Conservation (phyloP, 2,797 vertebrate species). For the Rhabdomys pumilio region DNA sequence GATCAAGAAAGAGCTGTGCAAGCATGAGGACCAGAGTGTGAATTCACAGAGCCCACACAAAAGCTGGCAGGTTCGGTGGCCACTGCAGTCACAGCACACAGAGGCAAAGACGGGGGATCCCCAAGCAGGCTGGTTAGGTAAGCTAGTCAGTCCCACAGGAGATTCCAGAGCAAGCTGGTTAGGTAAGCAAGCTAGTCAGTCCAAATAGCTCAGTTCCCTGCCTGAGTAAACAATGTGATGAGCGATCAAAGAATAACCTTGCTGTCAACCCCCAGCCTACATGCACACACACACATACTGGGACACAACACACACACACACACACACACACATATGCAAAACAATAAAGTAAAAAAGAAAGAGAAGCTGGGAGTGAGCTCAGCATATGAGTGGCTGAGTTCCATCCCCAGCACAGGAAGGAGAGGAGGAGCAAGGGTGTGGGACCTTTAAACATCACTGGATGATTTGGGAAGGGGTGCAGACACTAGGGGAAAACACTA, state of each 20-base stretch:
- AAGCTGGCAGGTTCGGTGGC: neutral
- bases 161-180: neutral
- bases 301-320: neutral
- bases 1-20: no score
- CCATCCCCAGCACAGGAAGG: neutral
- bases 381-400: neutral
- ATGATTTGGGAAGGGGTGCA: neutral
- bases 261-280: neutral
- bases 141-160: no score
- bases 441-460: neutral
- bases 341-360: neutral
- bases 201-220: neutral
- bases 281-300: neutral
- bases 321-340: neutral
- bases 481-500: neutral
- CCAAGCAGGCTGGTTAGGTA: neutral
- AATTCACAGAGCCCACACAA: neutral
- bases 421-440: neutral
- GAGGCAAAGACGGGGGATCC: neutral
- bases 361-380: neutral
- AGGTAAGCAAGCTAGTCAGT: neutral
- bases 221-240: neutral
- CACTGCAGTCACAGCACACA: neutral
- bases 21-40: neutral
- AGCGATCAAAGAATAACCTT: neutral